Conservation (phyloP, 2,797 vertebrate species). For the Halcyon smyrnensis region DNA sequence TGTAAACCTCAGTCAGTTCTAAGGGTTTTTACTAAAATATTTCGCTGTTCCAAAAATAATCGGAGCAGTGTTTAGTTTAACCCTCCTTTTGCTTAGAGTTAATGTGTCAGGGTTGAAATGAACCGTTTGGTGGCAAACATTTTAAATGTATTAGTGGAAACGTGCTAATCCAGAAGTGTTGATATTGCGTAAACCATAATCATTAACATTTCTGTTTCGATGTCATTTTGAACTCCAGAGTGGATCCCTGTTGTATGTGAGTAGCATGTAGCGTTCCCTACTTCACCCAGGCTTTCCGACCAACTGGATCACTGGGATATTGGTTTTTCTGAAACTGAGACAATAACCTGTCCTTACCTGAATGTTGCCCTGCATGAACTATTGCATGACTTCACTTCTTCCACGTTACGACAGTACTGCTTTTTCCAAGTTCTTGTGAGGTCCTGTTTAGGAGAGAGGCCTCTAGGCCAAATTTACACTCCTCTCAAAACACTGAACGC, state of each 20-base stretch:
- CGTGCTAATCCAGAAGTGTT: neutral
- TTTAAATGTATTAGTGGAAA: neutral
- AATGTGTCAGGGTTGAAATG: neutral
- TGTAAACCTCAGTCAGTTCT: neutral
- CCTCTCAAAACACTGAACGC: neutral
- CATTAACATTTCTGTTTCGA: constrained; percentile 78
- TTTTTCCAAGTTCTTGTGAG: constrained; percentile 42
- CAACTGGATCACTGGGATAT: neutral
- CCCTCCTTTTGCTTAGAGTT: neutral
- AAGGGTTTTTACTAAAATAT: neutral
- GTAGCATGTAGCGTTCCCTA: constrained; percentile 82
- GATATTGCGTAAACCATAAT: constrained; percentile 37
- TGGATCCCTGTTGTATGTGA: constrained; percentile 89
- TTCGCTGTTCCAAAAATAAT: neutral
- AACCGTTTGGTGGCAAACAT: neutral
- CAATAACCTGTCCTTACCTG: neutral
- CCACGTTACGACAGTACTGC: neutral
- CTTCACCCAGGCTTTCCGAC: constrained; percentile 39
- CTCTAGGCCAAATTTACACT: neutral
- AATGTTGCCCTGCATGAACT: constrained; percentile 58
- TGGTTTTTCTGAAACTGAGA: constrained; percentile 14
- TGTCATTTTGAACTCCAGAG: constrained; percentile 84
- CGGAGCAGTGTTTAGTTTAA: neutral
- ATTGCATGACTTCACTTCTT: constrained; percentile 71
- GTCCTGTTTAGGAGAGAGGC: neutral